These are phyloP conservation scores for Chloebia gouldiae DNA, from an alignment of 2,113 vertebrate genomes.

Conservation along the genomic window DNA sequence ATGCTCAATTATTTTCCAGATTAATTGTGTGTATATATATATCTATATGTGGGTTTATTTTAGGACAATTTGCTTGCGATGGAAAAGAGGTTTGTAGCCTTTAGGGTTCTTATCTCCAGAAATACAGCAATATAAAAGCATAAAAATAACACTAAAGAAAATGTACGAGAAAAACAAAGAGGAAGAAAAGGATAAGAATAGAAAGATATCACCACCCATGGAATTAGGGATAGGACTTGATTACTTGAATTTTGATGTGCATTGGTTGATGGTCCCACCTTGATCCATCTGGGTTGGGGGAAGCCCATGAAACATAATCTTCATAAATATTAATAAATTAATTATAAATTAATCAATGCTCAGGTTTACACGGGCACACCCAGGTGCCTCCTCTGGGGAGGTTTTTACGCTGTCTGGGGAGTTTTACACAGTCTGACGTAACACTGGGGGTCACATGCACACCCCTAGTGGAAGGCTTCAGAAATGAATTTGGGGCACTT, in stretches of 20 bases:
- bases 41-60: neutral
- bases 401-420: neutral
- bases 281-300: neutral
- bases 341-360: neutral
- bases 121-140: neutral
- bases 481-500: neutral
- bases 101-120: neutral
- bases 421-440: neutral
- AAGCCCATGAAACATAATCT: neutral
- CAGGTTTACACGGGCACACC: neutral
- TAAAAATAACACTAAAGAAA: neutral
- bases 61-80: neutral
- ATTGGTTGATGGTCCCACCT: neutral
- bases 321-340: neutral
- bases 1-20: neutral
- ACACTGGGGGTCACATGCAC: too few relatives aligned
- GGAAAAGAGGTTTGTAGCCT: neutral
- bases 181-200: neutral
- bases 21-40: neutral
- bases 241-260: neutral
- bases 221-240: neutral
- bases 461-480: neutral
- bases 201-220: neutral
- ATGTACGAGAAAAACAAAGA: neutral
- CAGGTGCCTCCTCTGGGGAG: neutral